Evolutionary conservation across 2,113 vertebrate genomes (phyloP).

Genomic region (Chunga burmeisteri): DNA sequence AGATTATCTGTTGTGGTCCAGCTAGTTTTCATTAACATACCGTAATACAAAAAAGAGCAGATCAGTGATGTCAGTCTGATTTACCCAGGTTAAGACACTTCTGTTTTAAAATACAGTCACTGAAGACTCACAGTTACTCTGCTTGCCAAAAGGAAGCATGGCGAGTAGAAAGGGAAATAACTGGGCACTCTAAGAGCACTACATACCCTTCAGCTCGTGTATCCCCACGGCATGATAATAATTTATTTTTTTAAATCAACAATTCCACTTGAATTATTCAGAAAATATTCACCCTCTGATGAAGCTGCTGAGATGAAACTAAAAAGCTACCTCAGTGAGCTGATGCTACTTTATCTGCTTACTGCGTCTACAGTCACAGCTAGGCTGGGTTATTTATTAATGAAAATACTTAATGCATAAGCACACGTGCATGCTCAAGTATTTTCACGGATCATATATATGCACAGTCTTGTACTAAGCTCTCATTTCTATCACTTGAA

Average conservation of each 20-base stretch:
- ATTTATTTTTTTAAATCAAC: not conserved
- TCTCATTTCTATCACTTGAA: not conserved
- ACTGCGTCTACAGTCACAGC: not conserved
- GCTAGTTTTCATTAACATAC: not conserved
- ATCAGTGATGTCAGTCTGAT: not conserved
- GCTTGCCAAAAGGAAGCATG: not conserved
- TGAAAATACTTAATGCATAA: not conserved
- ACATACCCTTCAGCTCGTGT: not conserved
- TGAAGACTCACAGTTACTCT: not conserved
- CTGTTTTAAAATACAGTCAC: not conserved
- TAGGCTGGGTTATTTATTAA: slow-evolving; percentile 2
- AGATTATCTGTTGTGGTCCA: not conserved
- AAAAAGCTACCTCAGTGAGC: not conserved
- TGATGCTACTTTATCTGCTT: not conserved
- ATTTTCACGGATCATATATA: not conserved
- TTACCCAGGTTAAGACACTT: not conserved
- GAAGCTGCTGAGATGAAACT: not conserved
- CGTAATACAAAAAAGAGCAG: not conserved
- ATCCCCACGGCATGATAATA: not conserved
- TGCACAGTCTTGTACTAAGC: not conserved
- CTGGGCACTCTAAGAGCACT: not conserved
- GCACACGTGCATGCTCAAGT: not conserved
- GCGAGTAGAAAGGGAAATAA: not conserved
- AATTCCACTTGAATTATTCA: not conserved
- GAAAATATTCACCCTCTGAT: not conserved